These are phyloP conservation scores for Chloroceryle amazona DNA, from an alignment of 2,797 vertebrate species.

Conservation along the genomic window DNA sequence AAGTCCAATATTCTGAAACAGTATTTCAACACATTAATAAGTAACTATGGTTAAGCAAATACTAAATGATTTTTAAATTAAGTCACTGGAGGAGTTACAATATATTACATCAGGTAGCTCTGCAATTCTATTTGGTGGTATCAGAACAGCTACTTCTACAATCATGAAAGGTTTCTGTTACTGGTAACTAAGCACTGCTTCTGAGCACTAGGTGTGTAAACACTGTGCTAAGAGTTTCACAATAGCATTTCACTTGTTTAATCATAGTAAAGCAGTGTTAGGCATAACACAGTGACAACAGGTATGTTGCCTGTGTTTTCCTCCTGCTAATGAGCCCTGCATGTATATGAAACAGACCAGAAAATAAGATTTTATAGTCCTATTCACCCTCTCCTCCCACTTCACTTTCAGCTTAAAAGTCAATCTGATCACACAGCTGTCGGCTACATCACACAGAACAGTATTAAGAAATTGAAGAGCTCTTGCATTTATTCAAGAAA, in stretches of 20 bases:
- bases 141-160: neutral
- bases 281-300: neutral
- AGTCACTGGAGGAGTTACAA: neutral
- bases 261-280: neutral
- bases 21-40: neutral
- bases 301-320: neutral
- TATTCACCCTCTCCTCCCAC: neutral
- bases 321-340: neutral
- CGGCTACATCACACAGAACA: neutral
- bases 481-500: neutral
- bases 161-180: neutral
- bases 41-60: neutral
- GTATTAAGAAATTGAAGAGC: rapidly evolving
- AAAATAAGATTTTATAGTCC: constrained; percentile 21
- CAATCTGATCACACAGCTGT: neutral
- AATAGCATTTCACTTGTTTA: neutral
- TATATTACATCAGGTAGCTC: neutral
- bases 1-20: neutral
- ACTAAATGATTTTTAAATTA: neutral
- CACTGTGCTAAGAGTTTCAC: neutral
- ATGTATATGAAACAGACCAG: neutral
- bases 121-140: neutral
- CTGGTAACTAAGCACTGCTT: neutral
- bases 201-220: neutral
- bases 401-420: neutral